A percentile compares a stretch with the other conserved stretches of the same genome.
Evolutionary conservation across 2,888 invertebrate genomes (phyloP).

Genomic region (Drosophila longiperda): DNA sequence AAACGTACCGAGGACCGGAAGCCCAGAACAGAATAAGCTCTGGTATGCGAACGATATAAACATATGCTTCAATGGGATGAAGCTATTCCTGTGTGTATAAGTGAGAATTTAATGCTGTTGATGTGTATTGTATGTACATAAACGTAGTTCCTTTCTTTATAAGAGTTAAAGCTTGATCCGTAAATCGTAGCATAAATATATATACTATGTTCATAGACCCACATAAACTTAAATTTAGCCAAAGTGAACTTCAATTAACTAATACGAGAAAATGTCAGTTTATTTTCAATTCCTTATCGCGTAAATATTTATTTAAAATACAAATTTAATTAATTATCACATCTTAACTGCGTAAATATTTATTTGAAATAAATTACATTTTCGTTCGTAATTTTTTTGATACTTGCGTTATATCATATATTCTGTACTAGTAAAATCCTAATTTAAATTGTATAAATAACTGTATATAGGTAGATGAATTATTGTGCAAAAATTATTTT

Average conservation of each 20-base stretch:
- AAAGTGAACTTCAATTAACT: conserved; percentile 9
- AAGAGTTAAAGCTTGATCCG: conserved; percentile 26
- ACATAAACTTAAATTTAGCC: conserved; percentile 8
- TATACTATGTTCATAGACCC: conserved; percentile 2
- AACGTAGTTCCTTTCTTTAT: conserved; percentile 64
- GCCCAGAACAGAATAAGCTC: conserved; percentile 80
- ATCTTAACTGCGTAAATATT: background rate
- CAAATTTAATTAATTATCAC: background rate
- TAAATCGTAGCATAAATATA: conserved; percentile 1
- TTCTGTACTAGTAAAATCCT: conserved; percentile 13
- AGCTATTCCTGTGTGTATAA: conserved; percentile 25
- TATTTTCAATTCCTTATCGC: background rate
- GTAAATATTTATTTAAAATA: background rate
- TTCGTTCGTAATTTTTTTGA: background rate
- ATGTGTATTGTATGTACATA: conserved; percentile 36
- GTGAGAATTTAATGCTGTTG: conserved; percentile 14
- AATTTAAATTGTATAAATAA: conserved; percentile 17
- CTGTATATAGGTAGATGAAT: conserved; percentile 55
- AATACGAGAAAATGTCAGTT: background rate
- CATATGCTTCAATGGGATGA: conserved; percentile 4
- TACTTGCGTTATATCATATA: background rate
- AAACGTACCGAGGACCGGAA: conserved; percentile 69
- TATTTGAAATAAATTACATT: background rate
- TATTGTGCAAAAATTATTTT: conserved; percentile 29
- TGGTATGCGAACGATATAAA: conserved; percentile 81